Evolutionary conservation across 2,113 vertebrate species (phyloP).

Genomic region (Pluvianellus socialis): DNA sequence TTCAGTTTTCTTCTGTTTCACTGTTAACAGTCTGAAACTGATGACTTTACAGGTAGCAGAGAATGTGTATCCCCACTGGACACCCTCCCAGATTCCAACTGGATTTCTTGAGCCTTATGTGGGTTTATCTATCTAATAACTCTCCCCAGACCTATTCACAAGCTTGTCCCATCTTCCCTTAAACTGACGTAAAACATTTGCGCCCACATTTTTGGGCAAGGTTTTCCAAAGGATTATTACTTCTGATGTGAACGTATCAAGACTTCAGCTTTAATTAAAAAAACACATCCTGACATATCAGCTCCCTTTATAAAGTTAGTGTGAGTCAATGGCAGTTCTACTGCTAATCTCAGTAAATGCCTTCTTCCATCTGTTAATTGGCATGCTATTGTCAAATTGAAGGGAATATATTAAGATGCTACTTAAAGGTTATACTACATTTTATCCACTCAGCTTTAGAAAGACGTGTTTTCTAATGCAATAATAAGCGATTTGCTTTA

Average conservation of each 20-base stretch:
- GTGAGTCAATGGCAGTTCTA: neutral
- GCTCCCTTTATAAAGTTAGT: neutral
- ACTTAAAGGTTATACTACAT: neutral
- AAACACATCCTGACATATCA: neutral
- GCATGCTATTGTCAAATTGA: neutral
- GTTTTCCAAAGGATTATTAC: neutral
- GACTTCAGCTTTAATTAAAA: neutral
- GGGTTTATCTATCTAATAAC: neutral
- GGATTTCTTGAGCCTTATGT: neutral
- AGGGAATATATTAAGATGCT: neutral
- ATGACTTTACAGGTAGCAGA: neutral
- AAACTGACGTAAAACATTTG: neutral
- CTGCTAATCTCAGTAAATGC: neutral
- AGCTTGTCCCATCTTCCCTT: neutral
- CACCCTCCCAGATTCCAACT: neutral
- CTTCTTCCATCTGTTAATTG: constrained; percentile 22
- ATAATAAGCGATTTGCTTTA: neutral
- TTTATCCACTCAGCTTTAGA: neutral
- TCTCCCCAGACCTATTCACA: rapidly evolving
- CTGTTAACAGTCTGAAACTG: neutral
- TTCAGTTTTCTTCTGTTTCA: neutral
- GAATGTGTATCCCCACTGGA: neutral
- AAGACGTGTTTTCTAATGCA: neutral
- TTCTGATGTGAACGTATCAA: neutral
- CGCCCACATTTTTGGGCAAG: neutral